Evolutionary conservation across 2,888 invertebrate genomes (phyloP), one percentile per base, ranked within the genome.

Genomic region (Lasiommata megera): DNA sequence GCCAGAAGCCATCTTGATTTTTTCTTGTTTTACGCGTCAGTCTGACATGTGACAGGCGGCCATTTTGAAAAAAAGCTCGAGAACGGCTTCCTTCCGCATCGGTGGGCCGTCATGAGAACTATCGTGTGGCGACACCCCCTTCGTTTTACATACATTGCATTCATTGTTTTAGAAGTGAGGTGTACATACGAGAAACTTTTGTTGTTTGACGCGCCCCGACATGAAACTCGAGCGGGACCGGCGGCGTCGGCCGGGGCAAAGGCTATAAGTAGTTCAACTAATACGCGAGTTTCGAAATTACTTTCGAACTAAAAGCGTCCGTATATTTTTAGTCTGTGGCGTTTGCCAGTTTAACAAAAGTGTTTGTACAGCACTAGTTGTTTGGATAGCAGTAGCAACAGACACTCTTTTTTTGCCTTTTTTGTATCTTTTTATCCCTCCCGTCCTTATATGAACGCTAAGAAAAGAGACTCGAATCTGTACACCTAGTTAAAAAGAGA

Each of bases 1-100:
- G 53, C 53, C 36, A 46, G 51, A 56, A 47, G 84, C 89, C 89
- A 89, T 89, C 79, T 88, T 89, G 82, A 58, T 75, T 81, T 51
- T 82, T 80, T 78, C 76, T 78, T 78, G 74, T 78, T 81, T 82
- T 69, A 71, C 76, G 75, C 80, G 79, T 82, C 82, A 84, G 72
- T 76, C 69, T 86, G 82, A 86, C 79, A 76, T 82, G 72, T 88
- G 85, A 84, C 82, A 88, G 73, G 82, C 81, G 72, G 90, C 90
- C 90, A 90, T 90, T 87, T 90, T 90, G 84, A 83, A 89, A 89
- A 84, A 88, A 87, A 79, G 34, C 82, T 87, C 76, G 76, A 88
- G 85, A 81, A 80, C 80, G 88, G 89, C 88, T 90, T 89, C 88
- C 85, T 90, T 90, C 85, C 88, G 83, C 85, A 75, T 82, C 87